Percentiles rank a stretch among this genome's conserved stretches.
phyloP scores from a whole-genome alignment of 2,113 vertebrate species.

The Trogon surrucura region DNA sequence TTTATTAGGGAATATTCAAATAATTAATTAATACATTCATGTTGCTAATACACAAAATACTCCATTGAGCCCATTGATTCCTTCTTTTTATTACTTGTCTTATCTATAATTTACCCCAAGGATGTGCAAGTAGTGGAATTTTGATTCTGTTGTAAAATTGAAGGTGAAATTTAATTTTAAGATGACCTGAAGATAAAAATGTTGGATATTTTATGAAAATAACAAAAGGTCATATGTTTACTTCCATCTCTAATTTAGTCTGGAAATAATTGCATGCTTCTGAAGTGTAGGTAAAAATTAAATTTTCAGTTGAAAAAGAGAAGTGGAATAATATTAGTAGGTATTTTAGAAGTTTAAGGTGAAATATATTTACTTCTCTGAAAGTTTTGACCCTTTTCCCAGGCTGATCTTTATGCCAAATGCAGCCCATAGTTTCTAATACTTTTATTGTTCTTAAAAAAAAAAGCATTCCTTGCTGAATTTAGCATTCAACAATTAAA shows the following conservation, averaged over 20 bases:
- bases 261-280: not conserved
- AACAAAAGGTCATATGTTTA: not conserved
- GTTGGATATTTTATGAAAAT: not conserved
- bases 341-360: not conserved
- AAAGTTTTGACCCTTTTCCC: not conserved
- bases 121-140: not conserved
- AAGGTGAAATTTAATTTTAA: not conserved
- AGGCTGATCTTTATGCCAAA: not conserved
- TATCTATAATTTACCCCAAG: not conserved
- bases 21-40: not conserved
- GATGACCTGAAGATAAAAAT: not conserved
- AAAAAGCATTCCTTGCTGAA: not conserved
- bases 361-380: not conserved
- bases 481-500: not conserved
- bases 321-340: not conserved
- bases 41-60: not conserved
- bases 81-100: not conserved
- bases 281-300: not conserved
- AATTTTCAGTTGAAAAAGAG: not conserved
- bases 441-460: not conserved
- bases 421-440: not conserved
- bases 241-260: not conserved
- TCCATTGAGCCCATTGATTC: not conserved
- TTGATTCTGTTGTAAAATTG: not conserved
- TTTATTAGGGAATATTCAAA: not conserved